Evolutionary conservation across 2,888 invertebrate species (phyloP), one percentile per base, ranked within the genome.

Genomic region (Volucella bombylans): DNA sequence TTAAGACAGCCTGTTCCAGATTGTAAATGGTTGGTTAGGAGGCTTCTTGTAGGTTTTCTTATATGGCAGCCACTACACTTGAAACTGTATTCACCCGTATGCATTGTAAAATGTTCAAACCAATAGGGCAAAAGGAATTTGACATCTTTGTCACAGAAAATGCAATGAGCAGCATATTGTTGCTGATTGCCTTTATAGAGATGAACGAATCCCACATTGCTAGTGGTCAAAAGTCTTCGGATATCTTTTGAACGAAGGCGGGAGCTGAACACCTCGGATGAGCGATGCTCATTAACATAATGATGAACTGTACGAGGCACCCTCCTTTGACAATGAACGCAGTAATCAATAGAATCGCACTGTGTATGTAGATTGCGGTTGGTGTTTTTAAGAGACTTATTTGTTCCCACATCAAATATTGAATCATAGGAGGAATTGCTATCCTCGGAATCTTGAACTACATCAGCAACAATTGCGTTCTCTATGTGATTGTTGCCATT

Each of bases 51-150:
- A 12, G 89, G 88, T 52, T 89, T 89, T 11, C 87, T 81, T 0
- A 87, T 68, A 12, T 86, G 80, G 81, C 96, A 96, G 61, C 93
- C 92, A 4, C 92, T 92, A 90, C 96, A 96, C 15, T 92, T 90
- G 86, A 94, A 94, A 79, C 95, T 93, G 88, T 95, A 96, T 91
- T 97, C 96, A 0, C 96, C 96, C 0, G 96, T 96, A 82, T 97
- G 96, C 85, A 92, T 93, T n/a, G 94, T 94, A 54, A 95, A 92
- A 88, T 97, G 96, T 90, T 96, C 95, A 89, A 94, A 87, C 90
- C 90, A 90, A 49, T 88, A 88, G 6, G 87, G 86, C 8, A 89
- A 86, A 62, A 88, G 87, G 50, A 89, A 89, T 10, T 88, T 86
- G 31, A 87, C 88, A 3, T 81, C 78, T 31, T 87, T 88, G 52